Percentiles rank a stretch among this genome's conserved stretches.
These are phyloP conservation scores for Azemiops feae DNA, from an alignment of 2,113 vertebrate genomes.

Conservation along the genomic window DNA sequence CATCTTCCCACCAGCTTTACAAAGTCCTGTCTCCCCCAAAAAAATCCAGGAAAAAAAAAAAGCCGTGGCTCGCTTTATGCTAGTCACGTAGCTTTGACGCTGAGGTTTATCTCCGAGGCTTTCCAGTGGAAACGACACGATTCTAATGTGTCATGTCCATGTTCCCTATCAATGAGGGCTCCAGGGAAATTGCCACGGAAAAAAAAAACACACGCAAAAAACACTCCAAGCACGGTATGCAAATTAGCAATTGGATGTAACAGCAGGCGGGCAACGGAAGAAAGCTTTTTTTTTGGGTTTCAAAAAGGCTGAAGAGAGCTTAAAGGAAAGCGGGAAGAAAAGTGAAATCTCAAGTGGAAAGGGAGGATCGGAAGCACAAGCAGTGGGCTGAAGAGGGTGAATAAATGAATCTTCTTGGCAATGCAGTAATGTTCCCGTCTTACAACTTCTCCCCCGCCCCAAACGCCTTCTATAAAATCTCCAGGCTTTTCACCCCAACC, in stretches of 20 bases:
- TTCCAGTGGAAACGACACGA: slow-evolving; percentile 4
- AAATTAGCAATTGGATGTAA: not conserved
- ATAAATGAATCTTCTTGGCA: not conserved
- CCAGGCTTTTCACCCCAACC: not conserved
- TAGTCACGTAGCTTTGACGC: not conserved
- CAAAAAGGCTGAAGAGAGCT: not conserved
- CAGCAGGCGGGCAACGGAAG: not conserved
- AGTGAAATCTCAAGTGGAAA: not conserved
- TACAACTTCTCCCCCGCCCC: not conserved
- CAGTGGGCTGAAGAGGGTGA: not conserved
- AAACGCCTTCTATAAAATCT: not conserved
- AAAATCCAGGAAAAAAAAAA: no score
- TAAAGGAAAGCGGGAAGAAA: not conserved
- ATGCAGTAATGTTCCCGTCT: not conserved
- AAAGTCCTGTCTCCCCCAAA: no score
- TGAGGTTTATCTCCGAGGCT: not conserved
- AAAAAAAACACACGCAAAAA: not conserved
- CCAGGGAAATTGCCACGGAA: slow-evolving; percentile 36
- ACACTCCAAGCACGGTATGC: not conserved
- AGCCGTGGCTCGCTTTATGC: not conserved
- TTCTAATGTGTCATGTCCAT: slow-evolving; percentile 7
- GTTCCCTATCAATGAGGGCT: slow-evolving; percentile 2
- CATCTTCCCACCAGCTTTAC: no score
- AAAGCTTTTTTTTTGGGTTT: not conserved
- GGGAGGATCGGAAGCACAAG: not conserved